Evolutionary conservation across 2,888 invertebrate species (phyloP), one percentile per base, ranked within the genome.

Genomic region (Stramonita haemastoma): DNA sequence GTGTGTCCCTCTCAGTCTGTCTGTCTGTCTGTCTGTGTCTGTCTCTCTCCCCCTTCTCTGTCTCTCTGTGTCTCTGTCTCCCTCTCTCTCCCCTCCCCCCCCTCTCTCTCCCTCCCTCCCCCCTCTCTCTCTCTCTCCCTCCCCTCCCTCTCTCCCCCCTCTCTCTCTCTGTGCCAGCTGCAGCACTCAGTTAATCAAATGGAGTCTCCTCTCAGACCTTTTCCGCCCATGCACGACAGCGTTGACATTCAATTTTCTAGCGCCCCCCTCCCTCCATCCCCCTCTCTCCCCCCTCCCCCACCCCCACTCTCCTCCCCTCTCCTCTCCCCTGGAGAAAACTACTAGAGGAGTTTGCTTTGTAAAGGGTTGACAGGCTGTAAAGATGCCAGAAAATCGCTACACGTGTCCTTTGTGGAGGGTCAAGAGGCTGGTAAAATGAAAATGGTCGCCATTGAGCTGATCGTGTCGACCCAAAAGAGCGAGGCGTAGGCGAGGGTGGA

Each of bases 371-470:
- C 83, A 87, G 32, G 81, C n/a, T 70, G 60, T 86, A 86, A 79
- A 57, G 81, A 83, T 83, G 79, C 66, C 70, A 84, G 83, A 84
- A 88, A 88, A 88, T 88, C 81, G 83, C 83, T 88, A 88, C 88
- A 88, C 88, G 88, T 88, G 88, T 81, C 88, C 46, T 66, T 83
- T 83, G 88, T 88, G 84, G 34, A 36, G 57, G 66, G 83, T 88
- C 60, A 66, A 70, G 60, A 46, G 66, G 60, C 60, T 46, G 88
- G 36, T 60, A 70, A 88, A 88, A 88, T 88, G 83, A 88, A 88
- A 88, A 66, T 88, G 70, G 83, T 22, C 83, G 66, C 60, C 36
- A 66, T 57, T 88, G 88, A 88, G 84, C 29, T 46, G 70, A 81
- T 88, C 81, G 34, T 36, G 19, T 13, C 57, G n/a, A n/a, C n/a